Conservation (phyloP, 1,140 invertebrate genomes). For the Phymastichus coffea region DNA sequence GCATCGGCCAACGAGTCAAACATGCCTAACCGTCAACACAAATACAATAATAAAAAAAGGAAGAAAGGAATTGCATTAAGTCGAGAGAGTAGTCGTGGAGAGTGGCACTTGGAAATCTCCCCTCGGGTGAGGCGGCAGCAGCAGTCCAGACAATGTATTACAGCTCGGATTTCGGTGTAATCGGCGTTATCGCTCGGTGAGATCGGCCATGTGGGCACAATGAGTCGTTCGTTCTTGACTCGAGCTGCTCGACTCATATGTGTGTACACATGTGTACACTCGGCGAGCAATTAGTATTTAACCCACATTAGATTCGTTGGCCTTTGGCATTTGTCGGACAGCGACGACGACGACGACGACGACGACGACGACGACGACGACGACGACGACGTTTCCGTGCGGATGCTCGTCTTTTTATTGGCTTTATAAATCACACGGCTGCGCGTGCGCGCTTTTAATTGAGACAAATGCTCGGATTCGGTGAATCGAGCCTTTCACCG, state of each 20-base stretch:
- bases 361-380: no score
- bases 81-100: no score
- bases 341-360: not conserved
- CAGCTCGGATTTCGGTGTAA: conserved; percentile 37
- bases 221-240: no score
- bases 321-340: conserved; percentile 24
- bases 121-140: conserved; percentile 29
- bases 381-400: conserved; percentile 19
- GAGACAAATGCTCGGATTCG: conserved; percentile 10
- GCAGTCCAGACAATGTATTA: no score
- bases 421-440: conserved; percentile 15
- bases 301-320: conserved; percentile 43
- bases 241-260: no score
- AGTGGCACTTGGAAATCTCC: no score
- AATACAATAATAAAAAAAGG: no score
- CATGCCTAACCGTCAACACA: no score
- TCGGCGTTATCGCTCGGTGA: conserved; percentile 32
- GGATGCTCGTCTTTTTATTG: conserved; percentile 7
- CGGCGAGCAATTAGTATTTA: conserved; percentile 41
- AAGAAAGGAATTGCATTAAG: no score
- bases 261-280: conserved; percentile 6
- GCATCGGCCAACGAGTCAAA: no score
- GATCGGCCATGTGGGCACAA: no score
- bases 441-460: conserved; percentile 2
- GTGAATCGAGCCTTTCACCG: no score